Conservation (phyloP, 2,888 invertebrate species). For the Epinotia demarniana region DNA sequence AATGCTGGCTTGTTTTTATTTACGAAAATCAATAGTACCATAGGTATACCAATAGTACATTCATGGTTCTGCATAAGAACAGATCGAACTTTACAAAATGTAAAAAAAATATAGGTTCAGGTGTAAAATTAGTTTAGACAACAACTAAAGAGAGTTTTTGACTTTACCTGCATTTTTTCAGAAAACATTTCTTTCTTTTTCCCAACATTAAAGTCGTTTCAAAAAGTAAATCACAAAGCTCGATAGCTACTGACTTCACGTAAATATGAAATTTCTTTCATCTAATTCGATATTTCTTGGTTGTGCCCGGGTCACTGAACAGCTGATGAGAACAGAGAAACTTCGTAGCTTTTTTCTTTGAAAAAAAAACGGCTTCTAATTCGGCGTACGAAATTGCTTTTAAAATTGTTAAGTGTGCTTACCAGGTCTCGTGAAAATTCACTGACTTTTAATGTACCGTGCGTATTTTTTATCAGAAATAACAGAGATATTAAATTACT, state of each 20-base stretch:
- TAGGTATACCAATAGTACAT: too few relatives aligned
- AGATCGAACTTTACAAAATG: too few relatives aligned
- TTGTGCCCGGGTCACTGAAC: background rate
- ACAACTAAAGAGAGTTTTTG: too few relatives aligned
- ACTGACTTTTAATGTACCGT: background rate
- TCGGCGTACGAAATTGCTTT: background rate
- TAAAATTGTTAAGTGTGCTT: background rate
- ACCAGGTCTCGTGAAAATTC: background rate
- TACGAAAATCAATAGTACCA: too few relatives aligned
- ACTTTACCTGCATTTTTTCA: too few relatives aligned
- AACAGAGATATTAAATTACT: background rate
- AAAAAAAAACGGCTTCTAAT: background rate
- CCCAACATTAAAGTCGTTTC: too few relatives aligned
- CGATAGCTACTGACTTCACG: background rate
- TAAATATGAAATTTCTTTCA: slow-evolving; percentile 1
- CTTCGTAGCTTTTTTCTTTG: slow-evolving; percentile 13
- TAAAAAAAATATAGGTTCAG: too few relatives aligned
- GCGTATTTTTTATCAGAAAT: background rate
- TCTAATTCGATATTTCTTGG: background rate
- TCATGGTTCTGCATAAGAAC: too few relatives aligned
- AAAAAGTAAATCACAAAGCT: background rate
- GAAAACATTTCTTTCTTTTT: too few relatives aligned
- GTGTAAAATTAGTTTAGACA: too few relatives aligned
- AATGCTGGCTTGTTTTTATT: too few relatives aligned
- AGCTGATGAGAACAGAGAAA: slow-evolving; percentile 12